A percentile compares a stretch with the other conserved stretches of the same genome.
Conservation (phyloP, 2,888 invertebrate species). For the Tolmerus cingulatus region DNA sequence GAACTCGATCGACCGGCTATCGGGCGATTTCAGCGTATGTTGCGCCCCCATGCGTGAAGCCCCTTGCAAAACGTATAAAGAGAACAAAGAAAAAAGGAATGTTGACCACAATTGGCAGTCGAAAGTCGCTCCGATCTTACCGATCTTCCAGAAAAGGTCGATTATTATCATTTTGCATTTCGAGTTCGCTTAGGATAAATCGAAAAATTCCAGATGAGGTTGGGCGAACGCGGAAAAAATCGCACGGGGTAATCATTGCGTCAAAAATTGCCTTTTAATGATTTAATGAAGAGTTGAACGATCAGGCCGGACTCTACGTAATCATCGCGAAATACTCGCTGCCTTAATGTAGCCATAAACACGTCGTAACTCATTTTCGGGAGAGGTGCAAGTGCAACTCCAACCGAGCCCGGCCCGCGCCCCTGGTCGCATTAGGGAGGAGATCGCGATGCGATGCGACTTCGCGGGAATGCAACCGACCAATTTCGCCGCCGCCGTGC, state of each 20-base stretch:
- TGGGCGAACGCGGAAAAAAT: neutral
- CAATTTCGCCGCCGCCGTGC: neutral
- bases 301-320: neutral
- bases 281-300: slow-evolving; percentile 40
- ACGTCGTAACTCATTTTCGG: slow-evolving; percentile 38
- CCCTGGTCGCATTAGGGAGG: neutral
- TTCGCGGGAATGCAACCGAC: neutral
- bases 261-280: slow-evolving; percentile 38
- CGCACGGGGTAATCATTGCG: slow-evolving; percentile 19
- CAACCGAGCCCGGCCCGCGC: neutral
- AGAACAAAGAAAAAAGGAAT: neutral
- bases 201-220: slow-evolving; percentile 7
- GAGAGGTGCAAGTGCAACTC: slow-evolving; percentile 13
- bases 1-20: slow-evolving; percentile 9
- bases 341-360: slow-evolving; percentile 33
- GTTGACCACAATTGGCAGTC: neutral
- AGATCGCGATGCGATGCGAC: neutral
- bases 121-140: neutral
- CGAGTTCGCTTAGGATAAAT: slow-evolving; percentile 13
- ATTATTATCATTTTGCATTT: slow-evolving; percentile 31
- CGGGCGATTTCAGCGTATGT: neutral
- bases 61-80: neutral
- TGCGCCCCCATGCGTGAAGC: neutral
- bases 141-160: neutral
- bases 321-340: neutral